phyloP scores from a whole-genome alignment of 2,113 vertebrate genomes.

The Lampris incognitus region DNA sequence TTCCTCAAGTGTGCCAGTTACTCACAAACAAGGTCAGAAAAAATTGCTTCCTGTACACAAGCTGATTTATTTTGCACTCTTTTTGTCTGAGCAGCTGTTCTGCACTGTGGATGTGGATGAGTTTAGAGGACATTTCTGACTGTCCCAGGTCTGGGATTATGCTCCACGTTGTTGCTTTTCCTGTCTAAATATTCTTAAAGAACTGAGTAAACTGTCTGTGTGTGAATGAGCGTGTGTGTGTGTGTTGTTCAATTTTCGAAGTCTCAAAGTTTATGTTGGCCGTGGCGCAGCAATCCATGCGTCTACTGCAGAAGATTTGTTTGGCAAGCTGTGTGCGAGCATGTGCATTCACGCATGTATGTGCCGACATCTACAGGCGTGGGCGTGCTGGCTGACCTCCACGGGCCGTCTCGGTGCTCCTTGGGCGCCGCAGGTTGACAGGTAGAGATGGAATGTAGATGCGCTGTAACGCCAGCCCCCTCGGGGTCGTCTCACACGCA shows the following conservation, averaged over 20 bases:
- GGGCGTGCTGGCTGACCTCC: slow-evolving; percentile 74
- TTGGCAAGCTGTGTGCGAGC: slow-evolving; percentile 8
- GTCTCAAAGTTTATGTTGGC: background rate
- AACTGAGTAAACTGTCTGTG: background rate
- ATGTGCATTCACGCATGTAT: slow-evolving; percentile 49
- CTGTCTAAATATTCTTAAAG: background rate
- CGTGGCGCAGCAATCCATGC: background rate
- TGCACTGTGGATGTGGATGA: slow-evolving; percentile 11
- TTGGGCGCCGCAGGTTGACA: slow-evolving; percentile 73
- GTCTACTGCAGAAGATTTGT: background rate
- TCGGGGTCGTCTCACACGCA: slow-evolving; percentile 47
- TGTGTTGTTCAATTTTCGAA: background rate
- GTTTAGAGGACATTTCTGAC: slow-evolving; percentile 23
- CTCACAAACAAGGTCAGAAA: slow-evolving; percentile 94
- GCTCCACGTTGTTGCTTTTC: background rate
- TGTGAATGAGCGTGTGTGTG: slow-evolving; percentile 6
- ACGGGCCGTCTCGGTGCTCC: slow-evolving; percentile 60
- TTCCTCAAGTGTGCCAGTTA: slow-evolving; percentile 97
- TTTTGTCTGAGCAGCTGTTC: background rate
- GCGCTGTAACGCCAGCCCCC: slow-evolving; percentile 60
- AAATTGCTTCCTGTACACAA: slow-evolving; percentile 28
- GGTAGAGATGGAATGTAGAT: slow-evolving; percentile 68
- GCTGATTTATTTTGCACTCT: background rate
- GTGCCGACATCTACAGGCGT: slow-evolving; percentile 58
- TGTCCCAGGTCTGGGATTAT: background rate